A percentile compares a stretch with the other conserved stretches of the same genome.
phyloP scores from a whole-genome alignment of 2,888 invertebrate species.

The Eristalis intricaria region DNA sequence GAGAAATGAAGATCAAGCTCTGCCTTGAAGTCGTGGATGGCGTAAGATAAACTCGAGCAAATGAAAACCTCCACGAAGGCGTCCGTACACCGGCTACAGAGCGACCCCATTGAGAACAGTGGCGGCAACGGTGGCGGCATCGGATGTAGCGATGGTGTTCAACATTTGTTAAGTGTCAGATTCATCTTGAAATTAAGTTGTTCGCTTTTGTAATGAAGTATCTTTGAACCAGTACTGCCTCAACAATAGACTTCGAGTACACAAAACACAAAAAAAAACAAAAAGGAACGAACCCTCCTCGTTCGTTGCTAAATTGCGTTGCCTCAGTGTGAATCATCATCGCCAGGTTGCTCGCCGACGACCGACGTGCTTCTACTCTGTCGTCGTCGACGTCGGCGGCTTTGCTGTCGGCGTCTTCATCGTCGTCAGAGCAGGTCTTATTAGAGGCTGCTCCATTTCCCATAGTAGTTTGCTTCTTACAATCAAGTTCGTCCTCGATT shows the following conservation, averaged over 20 bases:
- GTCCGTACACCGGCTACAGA: background rate
- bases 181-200: constrained; percentile 73
- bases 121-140: constrained; percentile 7
- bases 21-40: constrained; percentile 38
- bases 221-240: constrained; percentile 58
- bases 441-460: constrained; percentile 70
- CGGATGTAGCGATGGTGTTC: constrained; percentile 43
- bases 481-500: constrained; percentile 71
- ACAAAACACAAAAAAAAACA: constrained; percentile 40
- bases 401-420: background rate
- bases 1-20: constrained; percentile 41
- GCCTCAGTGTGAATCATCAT: constrained; percentile 66
- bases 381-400: background rate
- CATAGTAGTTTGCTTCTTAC: constrained; percentile 62
- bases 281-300: constrained; percentile 38
- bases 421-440: constrained; percentile 40
- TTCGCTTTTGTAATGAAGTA: constrained; percentile 69
- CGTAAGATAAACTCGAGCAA: constrained; percentile 48
- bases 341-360: background rate
- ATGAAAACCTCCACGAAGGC: constrained; percentile 37
- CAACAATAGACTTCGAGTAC: constrained; percentile 52
- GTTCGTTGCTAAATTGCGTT: constrained; percentile 65
- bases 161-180: constrained; percentile 72
- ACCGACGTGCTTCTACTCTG: background rate
- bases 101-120: constrained; percentile 1